Conservation (phyloP, 53 echinoderm and acorn worm genomes). For the Stichopus horrens region DNA sequence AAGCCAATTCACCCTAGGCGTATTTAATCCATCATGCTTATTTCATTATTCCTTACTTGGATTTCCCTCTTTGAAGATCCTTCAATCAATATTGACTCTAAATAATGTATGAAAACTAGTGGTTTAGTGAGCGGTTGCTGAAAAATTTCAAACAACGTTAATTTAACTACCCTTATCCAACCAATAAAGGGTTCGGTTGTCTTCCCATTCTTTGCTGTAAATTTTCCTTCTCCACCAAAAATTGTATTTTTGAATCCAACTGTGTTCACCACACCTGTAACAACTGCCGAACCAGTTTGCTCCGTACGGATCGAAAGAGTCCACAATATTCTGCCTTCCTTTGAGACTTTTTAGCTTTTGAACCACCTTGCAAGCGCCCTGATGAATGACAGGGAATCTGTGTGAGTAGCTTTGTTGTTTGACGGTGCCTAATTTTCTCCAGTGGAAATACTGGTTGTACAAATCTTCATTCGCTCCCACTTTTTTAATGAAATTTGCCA, state of each 20-base stretch:
- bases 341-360: too few species aligned
- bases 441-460: conserved; percentile 30
- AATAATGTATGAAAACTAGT: too few species aligned
- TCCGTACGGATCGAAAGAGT: not conserved
- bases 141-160: too few species aligned
- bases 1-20: too few species aligned
- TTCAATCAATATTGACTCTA: too few species aligned
- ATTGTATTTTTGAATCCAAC: conserved; percentile 27
- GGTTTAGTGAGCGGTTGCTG: too few species aligned
- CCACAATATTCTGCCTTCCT: not conserved
- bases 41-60: too few species aligned
- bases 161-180: too few species aligned
- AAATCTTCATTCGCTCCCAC: conserved; percentile 5
- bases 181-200: conserved; percentile 24
- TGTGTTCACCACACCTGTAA: conserved; percentile 36
- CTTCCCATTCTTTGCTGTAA: not conserved
- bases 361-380: conserved; percentile 15
- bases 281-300: too few species aligned
- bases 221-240: conserved; percentile 31
- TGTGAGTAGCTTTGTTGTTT: not conserved
- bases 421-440: not conserved
- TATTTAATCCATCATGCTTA: too few species aligned
- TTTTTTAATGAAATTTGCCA: conserved; percentile 26
- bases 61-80: too few species aligned
- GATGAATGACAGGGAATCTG: not conserved